Base-by-base conservation (phyloP, 2,888 invertebrate species). In the Schizotus pectinicornis region DNA sequence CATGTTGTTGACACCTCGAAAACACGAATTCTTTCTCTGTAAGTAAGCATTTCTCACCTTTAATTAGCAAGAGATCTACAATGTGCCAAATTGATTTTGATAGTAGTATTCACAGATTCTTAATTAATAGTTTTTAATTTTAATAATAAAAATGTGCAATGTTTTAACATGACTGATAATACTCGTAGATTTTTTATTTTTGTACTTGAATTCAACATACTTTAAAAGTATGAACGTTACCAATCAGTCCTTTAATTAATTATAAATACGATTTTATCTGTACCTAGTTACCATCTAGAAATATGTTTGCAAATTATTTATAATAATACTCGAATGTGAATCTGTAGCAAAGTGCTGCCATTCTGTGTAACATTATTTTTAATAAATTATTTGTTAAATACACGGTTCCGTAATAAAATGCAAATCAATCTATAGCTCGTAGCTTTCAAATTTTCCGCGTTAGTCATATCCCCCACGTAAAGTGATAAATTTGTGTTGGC, bases 381-480 rank as follows among this genome's bases (percentile, higher is more conserved):
- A 57, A 53, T 58, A 58, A 58, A 58, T 58, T 58, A 58, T 58
- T 58, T 47, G 43, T 37, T 39, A 55, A 55, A 55, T 48, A 55
- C 41, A 49, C 49, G 22, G 22, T 22, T 22, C 22, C 22, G 22
- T 22, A 22, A 22, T 22, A 22, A 22, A 22, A 22, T 22, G 5
- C 5, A 22, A 22, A 22, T 22, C 22, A 22, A 22, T 22, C 22
- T 3, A 22, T 22, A 2, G 5, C 5, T 22, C 3, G 22, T 22
- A 22, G 2, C 22, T 3, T 22, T 22, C 5, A 5, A 22, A 22
- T 22, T 22, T 22, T 5, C 22, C 22, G 22, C 22, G 22, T 22
- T n/a, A n/a, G n/a, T n/a, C n/a, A n/a, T n/a, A n/a, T 22, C 22
- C 22, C 5, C 22, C 22, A 22, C n/a, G n/a, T n/a, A n/a, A n/a